phyloP scores from a whole-genome alignment of 1,140 invertebrate species.

The Agraylea sexmaculata region DNA sequence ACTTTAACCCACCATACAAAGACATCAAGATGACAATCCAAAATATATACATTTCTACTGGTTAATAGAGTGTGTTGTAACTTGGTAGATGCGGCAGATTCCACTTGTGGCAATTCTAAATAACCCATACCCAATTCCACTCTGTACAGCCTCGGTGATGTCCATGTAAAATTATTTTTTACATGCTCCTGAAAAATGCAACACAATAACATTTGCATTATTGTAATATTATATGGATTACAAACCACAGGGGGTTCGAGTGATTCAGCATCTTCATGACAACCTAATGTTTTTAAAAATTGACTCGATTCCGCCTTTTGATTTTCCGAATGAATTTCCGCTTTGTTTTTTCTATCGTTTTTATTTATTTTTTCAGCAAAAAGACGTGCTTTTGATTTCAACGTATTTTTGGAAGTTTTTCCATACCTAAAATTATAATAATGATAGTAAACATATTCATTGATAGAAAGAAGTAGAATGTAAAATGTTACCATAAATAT shows the following conservation, averaged over 20 bases:
- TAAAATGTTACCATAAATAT: conserved; percentile 67
- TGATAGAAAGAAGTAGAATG: neutral
- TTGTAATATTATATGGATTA: conserved; percentile 9
- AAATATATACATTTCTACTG: conserved; percentile 92
- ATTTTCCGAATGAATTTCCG: conserved; percentile 76
- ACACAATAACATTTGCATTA: conserved; percentile 4
- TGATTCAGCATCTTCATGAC: conserved; percentile 31
- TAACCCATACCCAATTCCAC: conserved; percentile 97
- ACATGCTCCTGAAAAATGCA: conserved; percentile 62
- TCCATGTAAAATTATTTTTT: conserved; percentile 60
- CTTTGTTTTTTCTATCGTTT: conserved; percentile 91
- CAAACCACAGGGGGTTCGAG: conserved; percentile 19
- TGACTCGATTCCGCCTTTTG: conserved; percentile 72
- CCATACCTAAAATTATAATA: conserved; percentile 43
- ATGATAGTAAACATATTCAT: conserved; percentile 5
- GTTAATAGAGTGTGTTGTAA: conserved; percentile 57
- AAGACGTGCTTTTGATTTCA: conserved; percentile 88
- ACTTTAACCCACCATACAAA: conserved; percentile 78
- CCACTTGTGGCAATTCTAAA: conserved; percentile 92
- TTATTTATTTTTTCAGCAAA: conserved; percentile 99
- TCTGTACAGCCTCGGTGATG: conserved; percentile 78
- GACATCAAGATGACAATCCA: conserved; percentile 93
- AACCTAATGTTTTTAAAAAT: conserved; percentile 69
- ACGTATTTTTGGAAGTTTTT: conserved; percentile 83
- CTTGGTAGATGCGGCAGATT: conserved; percentile 60